phyloP scores from a whole-genome alignment of 2,113 vertebrate species.

The Protomyctophum bolini region DNA sequence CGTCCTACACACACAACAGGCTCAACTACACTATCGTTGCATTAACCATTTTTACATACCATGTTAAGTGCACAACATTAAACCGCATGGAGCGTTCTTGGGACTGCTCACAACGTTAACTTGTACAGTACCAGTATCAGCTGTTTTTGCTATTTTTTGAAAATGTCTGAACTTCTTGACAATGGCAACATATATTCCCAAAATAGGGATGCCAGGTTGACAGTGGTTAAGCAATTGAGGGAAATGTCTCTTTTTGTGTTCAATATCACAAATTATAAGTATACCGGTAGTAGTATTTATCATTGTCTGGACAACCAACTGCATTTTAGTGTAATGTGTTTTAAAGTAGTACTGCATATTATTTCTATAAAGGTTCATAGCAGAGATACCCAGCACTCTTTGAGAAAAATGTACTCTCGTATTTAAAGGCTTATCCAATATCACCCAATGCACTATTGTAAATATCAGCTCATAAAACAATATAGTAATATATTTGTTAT shows the following conservation, averaged over 20 bases:
- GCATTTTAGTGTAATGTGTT: no score
- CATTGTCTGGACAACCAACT: no score
- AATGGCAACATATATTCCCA: no score
- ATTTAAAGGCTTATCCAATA: neutral
- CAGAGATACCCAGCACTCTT: neutral
- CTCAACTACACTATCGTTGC: neutral
- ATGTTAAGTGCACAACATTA: conserved; percentile 13
- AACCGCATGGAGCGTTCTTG: conserved; percentile 18
- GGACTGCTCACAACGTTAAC: neutral
- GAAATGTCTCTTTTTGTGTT: no score
- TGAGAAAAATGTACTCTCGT: neutral
- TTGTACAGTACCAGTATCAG: no score
- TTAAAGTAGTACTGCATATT: no score
- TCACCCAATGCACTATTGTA: conserved; percentile 52
- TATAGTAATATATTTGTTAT: conserved; percentile 52
- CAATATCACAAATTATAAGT: no score
- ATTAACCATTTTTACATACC: conserved; percentile 19
- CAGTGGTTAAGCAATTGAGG: no score
- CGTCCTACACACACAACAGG: conserved; percentile 14
- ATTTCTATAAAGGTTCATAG: neutral
- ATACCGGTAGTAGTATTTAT: no score
- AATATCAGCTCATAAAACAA: conserved; percentile 48
- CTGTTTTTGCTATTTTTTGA: no score
- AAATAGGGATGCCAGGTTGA: no score
- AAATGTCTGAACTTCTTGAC: no score